Evolutionary conservation across 1,140 invertebrate genomes (phyloP), one percentile per base, ranked within the genome.

Genomic region (Leptopilina boulardi): DNA sequence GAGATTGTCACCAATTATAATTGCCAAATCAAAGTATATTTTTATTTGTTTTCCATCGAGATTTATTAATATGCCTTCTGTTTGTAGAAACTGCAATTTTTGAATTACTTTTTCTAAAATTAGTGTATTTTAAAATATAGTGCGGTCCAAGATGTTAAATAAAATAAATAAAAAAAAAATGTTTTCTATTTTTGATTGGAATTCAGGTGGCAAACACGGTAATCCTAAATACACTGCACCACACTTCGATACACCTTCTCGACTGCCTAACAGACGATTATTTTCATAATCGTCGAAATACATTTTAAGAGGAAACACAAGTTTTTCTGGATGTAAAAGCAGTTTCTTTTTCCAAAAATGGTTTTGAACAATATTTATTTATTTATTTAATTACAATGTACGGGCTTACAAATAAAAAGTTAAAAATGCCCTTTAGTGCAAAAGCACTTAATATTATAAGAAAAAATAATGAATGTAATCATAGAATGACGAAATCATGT

Each of bases 141-240:
- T 73, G 81, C 21, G 76, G 72, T 41, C 71, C 72, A 80, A 89
- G 86, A 71, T 76, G 77, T 77, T 85, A 83, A 21, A 72, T 54
- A 71, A 87, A 84, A 38, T 83, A 84, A 30, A 87, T 73, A 26
- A 87, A 47, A n/a, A n/a, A n/a, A 21, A 72, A 70, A 77, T 89
- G 79, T 5, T 44, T 75, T 42, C 74, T 56, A 38, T 19, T 44
- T 59, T 18, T 83, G 18, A n/a, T 51, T 59, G 75, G 18, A 13
- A 87, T 81, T 26, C 81, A 79, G 51, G 77, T 76, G 23, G 76
- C 72, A 89, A 77, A 78, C 51, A 73, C 30, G 72, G 54, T 2
- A 87, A 19, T 73, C 86, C 83, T 77, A 82, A 54, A 44, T 86
- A 80, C 13, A 85, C 66, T 78, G 78, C 85, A 9, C 87, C 83